Evolutionary conservation across 2,888 invertebrate genomes (phyloP), one percentile per base, ranked within the genome.

Genomic region (Cataglyphis cursor): DNA sequence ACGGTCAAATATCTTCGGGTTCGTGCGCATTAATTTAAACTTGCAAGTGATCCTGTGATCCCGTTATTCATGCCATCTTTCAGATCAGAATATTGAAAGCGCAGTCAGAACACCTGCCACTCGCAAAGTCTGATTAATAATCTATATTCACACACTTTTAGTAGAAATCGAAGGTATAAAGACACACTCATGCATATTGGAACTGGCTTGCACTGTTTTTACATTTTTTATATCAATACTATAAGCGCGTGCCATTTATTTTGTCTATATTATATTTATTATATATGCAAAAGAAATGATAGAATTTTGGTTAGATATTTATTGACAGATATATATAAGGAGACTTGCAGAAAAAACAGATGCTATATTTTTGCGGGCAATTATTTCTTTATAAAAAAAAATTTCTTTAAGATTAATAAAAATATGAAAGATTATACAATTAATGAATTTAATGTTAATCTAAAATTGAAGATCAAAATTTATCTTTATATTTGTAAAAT

Each of bases 21-120:
- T 89, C 87, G 65, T n/a, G 73, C 75, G 83, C 80, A 89, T 87
- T 89, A 86, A 90, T 90, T 90, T 82, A 78, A 90, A 84, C 87
- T 85, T 85, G 84, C 65, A 28, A 80, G 78, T 68, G 80, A 86
- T 86, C 65, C 82, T 74, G 57, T 21, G 44, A 59, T 73, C 78
- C 38, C 24, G 59, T 78, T 70, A 80, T 31, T 85, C 81, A 84
- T 82, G 66, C 62, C 70, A 78, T 90, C 83, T 86, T 21, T 44
- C 38, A 48, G 62, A 81, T 44, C 38, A 48, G 62, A 81, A 68
- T 57, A 73, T 57, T 15, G 59, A 44, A 51, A 51, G 73, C 44
- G 48, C 41, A 54, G 38, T 66, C 64, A 66, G 82, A 66, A 81
- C 84, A 85, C 86, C 89, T 85, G 86, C 70, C 75, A 66, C 57